A percentile compares a stretch with the other conserved stretches of the same genome.
Conservation (phyloP, 2,113 vertebrate species). For the Hymenochirus boettgeri region DNA sequence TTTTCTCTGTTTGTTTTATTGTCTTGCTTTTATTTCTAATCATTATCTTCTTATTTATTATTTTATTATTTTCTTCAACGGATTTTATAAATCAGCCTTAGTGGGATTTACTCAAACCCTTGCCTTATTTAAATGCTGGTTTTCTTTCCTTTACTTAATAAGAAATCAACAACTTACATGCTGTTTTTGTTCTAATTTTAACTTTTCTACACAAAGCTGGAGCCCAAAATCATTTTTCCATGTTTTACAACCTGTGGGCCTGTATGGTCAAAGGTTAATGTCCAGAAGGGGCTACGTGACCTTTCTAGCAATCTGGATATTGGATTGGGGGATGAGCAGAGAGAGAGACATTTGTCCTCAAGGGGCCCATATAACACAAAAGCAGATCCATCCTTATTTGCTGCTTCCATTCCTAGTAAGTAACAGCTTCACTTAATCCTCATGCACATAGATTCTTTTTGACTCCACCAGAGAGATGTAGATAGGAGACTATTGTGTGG, state of each 20-base stretch:
- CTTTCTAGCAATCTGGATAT: constrained; percentile 32
- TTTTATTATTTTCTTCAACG: too few species aligned
- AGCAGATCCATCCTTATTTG: constrained; percentile 2
- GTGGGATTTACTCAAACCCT: too few species aligned
- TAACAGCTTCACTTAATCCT: too few species aligned
- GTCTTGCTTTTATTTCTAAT: too few species aligned
- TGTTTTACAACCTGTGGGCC: background rate
- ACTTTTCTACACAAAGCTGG: background rate
- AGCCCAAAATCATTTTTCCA: constrained; percentile 9
- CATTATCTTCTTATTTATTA: too few species aligned
- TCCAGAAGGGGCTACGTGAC: constrained; percentile 36
- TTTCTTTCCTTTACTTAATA: too few species aligned
- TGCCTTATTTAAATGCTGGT: too few species aligned
- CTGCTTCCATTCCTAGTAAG: constrained; percentile 15
- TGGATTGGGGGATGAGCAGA: constrained; percentile 29
- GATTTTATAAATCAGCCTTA: too few species aligned
- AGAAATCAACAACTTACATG: background rate
- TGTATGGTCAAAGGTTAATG: constrained; percentile 32
- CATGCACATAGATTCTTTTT: too few species aligned
- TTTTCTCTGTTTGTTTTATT: background rate
- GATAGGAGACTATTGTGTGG: too few species aligned
- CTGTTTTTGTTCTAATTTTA: constrained; percentile 28
- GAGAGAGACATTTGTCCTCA: constrained; percentile 27
- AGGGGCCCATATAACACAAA: background rate
- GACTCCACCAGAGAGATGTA: too few species aligned